phyloP scores from a whole-genome alignment of 2,113 vertebrate species.

The Sus scrofa region DNA sequence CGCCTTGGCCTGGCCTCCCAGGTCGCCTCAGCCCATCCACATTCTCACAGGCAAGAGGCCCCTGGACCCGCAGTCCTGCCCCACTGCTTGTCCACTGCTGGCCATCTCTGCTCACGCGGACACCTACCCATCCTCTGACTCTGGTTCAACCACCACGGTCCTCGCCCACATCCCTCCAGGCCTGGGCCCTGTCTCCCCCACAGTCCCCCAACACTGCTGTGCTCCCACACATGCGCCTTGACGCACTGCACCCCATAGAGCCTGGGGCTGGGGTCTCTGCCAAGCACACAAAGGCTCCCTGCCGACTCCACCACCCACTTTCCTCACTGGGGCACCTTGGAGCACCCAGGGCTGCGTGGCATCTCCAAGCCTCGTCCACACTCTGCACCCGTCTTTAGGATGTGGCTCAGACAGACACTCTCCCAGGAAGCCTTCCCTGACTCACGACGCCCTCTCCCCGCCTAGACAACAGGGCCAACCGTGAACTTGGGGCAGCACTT shows the following conservation, averaged over 20 bases:
- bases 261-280: neutral
- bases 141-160: neutral
- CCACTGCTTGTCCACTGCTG: rapidly evolving
- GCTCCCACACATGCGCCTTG: neutral
- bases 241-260: neutral
- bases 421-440: neutral
- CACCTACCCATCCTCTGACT: neutral
- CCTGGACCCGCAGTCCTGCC: neutral
- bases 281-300: neutral
- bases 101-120: neutral
- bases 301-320: neutral
- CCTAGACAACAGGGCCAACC: neutral
- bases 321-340: neutral
- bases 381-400: neutral
- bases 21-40: neutral
- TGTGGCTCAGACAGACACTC: rapidly evolving
- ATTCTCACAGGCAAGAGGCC: neutral
- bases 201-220: neutral
- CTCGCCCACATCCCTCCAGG: neutral
- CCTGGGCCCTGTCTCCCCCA: neutral
- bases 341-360: neutral
- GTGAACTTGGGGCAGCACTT: neutral
- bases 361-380: neutral
- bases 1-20: neutral
- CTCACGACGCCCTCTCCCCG: rapidly evolving